Conservation (phyloP, 2,888 invertebrate species). For the Heliconius hortense region DNA sequence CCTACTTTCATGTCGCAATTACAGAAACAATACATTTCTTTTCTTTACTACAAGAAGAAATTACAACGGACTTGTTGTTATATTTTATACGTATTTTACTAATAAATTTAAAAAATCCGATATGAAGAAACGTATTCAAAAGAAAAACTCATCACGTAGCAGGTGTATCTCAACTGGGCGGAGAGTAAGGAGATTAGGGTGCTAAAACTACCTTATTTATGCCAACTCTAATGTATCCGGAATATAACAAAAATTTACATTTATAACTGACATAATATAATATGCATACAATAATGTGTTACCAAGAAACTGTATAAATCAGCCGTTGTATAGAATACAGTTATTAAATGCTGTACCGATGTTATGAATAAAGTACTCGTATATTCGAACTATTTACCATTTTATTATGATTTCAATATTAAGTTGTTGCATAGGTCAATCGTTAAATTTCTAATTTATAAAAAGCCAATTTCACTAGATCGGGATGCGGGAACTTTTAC, state of each 20-base stretch:
- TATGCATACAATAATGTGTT: not conserved
- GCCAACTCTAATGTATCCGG: not conserved
- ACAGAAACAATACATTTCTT: slow-evolving; percentile 52
- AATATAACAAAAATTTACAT: not conserved
- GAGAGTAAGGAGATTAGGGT: not conserved
- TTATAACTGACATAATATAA: slow-evolving; percentile 2
- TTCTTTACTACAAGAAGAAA: slow-evolving; percentile 42
- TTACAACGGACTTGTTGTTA: not conserved
- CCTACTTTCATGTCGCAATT: slow-evolving; percentile 59
- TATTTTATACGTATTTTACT: not conserved
- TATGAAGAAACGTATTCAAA: not conserved
- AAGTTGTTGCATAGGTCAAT: too few relatives aligned
- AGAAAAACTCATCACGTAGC: too few relatives aligned
- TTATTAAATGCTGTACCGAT: not conserved
- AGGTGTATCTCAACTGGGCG: not conserved
- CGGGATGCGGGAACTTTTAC: not conserved
- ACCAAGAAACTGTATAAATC: slow-evolving; percentile 5
- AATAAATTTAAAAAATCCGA: not conserved
- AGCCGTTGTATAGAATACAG: not conserved
- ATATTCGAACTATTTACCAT: not conserved
- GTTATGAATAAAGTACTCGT: not conserved
- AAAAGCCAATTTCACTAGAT: not conserved
- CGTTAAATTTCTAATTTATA: too few relatives aligned
- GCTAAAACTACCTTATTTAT: not conserved
- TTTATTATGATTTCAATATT: not conserved